Conservation (phyloP, 2,888 invertebrate genomes). For the Xestobium rufovillosum region DNA sequence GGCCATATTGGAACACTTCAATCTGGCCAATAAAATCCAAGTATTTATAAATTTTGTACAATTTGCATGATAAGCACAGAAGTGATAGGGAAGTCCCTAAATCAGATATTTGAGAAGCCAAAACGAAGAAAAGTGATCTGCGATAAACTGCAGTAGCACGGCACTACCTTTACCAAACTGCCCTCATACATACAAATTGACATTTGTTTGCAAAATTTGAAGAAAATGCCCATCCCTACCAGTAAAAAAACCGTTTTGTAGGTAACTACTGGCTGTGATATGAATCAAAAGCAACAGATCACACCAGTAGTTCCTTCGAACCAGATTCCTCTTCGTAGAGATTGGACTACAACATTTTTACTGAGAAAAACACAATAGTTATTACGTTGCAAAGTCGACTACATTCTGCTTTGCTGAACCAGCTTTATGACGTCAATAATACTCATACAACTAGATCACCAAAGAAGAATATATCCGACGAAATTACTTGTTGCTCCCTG, state of each 20-base stretch:
- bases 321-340: no score
- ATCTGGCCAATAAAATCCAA: no score
- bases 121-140: no score
- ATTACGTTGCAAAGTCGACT: slow-evolving; percentile 36
- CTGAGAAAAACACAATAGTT: slow-evolving; percentile 18
- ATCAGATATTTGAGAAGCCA: no score
- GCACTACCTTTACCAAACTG: not conserved
- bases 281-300: slow-evolving; percentile 40
- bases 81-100: no score
- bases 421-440: slow-evolving; percentile 42
- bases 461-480: slow-evolving; percentile 44
- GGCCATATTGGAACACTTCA: no score
- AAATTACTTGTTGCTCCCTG: slow-evolving; percentile 17
- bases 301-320: slow-evolving; percentile 46
- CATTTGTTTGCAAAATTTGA: not conserved
- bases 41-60: no score
- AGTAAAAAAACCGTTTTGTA: slow-evolving; percentile 39
- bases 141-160: not conserved
- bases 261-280: slow-evolving; percentile 48
- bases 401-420: slow-evolving; percentile 46
- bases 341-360: no score
- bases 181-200: not conserved
- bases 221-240: not conserved
- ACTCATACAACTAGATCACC: slow-evolving; percentile 46
- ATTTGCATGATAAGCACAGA: no score